Base-by-base conservation (phyloP, 2,797 vertebrate species). In the Gymnothorax javanicus region DNA sequence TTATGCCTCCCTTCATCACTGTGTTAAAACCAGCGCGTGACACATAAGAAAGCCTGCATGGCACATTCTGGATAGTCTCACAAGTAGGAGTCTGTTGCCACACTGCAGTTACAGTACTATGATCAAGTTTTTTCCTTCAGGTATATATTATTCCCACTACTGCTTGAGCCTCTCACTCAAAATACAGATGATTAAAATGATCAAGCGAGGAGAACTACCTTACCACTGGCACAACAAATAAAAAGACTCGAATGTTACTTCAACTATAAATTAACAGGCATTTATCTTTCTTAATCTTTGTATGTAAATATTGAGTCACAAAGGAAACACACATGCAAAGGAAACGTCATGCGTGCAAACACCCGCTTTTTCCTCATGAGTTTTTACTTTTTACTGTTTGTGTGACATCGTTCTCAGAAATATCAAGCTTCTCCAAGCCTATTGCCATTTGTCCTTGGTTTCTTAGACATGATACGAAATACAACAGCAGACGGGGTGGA, bases 371-470 rank as follows among this genome's bases (percentile, higher is more conserved):
- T 64, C 7, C 23, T n/a, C 4, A 54, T 33, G 64, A 67, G 33
- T 52, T 33, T 13, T n/a, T n/a, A n/a, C 50, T 43, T 9, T 33
- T 86, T 43, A 75, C 25, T 77, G 8, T 13, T 33, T 17, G 2
- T 82, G 50, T 67, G 62, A 56, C 64, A 56, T 23, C 13, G 56
- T n/a, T 50, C 84, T 56, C n/a, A 56, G 50, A 71, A 57, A 87
- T 87, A 82, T 64, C 81, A 85, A 86, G 83, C 54, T 86, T 77
- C 83, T 73, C 27, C 64, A 81, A 57, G 27, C 64, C 86, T 77
- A 60, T 58, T 62, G 73, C 60, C 83, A 67, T 77, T 85, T 85
- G 8, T 77, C 84, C 57, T 69, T 81, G 56, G 54, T 85, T 15
- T 57, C 23, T 54, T 58, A 50, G 8, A 43, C 50, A 56, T 58